Evolutionary conservation across 64 coral and sea anemone genomes (phyloP).

Genomic region (Montipora capricornis): DNA sequence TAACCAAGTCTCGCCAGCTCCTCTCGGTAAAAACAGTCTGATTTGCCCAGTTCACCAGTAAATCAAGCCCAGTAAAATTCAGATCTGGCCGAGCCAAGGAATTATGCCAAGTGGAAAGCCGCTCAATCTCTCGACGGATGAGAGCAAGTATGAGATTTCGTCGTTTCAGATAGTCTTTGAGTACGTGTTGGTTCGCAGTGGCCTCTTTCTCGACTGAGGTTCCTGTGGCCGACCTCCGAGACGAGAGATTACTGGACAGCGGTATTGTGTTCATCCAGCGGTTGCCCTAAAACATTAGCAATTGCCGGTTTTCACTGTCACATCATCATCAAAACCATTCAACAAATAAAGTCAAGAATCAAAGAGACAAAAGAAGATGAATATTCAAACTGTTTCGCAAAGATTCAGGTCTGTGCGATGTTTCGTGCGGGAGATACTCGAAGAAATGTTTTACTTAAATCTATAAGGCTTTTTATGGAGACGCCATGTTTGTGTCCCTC

Average conservation of each 20-base stretch:
- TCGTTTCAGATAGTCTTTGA: conserved; percentile 88
- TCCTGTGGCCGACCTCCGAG: conserved; percentile 75
- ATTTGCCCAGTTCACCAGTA: conserved; percentile 83
- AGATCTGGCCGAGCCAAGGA: conserved; percentile 73
- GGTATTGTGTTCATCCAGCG: conserved; percentile 97
- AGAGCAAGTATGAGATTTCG: conserved; percentile 92
- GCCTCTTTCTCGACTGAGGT: conserved; percentile 59
- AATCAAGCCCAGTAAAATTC: conserved; percentile 70
- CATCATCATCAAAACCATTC: no score
- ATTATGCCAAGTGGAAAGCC: conserved; percentile 96
- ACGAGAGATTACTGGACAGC: conserved; percentile 85
- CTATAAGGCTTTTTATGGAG: no score
- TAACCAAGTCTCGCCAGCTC: conserved; percentile 92
- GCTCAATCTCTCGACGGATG: conserved; percentile 85
- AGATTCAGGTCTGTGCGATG: no score
- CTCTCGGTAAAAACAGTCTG: conserved; percentile 93
- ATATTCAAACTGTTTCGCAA: no score
- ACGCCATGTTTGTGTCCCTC: no score
- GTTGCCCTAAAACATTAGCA: conserved; percentile 62
- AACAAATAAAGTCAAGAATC: no score
- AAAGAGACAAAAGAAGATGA: no score
- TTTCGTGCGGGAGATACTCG: no score
- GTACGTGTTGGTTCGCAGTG: conserved; percentile 49
- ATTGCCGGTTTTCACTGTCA: no score
- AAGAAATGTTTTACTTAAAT: no score